phyloP scores from a whole-genome alignment of 1,140 invertebrate genomes.

The Heliconius hewitsoni region DNA sequence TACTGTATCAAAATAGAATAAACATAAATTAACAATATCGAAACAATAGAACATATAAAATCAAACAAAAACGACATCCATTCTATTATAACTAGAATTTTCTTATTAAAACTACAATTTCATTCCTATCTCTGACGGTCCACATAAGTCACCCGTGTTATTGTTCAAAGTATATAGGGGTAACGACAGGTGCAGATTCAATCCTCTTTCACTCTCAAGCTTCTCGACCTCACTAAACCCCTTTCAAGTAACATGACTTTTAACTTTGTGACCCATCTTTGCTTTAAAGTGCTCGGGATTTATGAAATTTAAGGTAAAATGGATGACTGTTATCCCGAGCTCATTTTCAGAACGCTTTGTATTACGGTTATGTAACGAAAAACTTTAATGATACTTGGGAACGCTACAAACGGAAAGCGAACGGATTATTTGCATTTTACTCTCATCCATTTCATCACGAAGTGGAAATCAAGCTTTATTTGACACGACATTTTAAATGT shows the following conservation, averaged over 20 bases:
- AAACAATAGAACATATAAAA: no score
- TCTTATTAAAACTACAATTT: not conserved
- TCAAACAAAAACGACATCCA: no score
- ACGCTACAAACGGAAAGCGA: conserved; percentile 22
- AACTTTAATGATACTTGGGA: conserved; percentile 20
- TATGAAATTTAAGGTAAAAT: conserved; percentile 53
- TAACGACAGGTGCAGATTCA: conserved; percentile 52
- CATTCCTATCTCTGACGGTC: not conserved
- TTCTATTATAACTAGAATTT: not conserved
- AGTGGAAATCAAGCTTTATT: conserved; percentile 24
- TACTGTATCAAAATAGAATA: no score
- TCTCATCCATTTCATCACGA: conserved; percentile 26
- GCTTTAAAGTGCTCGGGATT: conserved; percentile 68
- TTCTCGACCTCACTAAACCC: conserved; percentile 73
- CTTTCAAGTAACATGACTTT: conserved; percentile 81
- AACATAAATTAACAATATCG: no score
- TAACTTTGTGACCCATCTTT: conserved; percentile 78
- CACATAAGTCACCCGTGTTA: conserved; percentile 38
- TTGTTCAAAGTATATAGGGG: conserved; percentile 39
- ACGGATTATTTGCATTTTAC: conserved; percentile 26
- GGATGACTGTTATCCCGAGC: conserved; percentile 36
- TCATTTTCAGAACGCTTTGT: conserved; percentile 27
- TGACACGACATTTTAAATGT: conserved; percentile 21
- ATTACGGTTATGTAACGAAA: conserved; percentile 18
- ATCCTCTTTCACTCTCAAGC: conserved; percentile 59